Base-by-base conservation (phyloP, 2,797 vertebrate genomes). In the Chaenodraco wilsoni region DNA sequence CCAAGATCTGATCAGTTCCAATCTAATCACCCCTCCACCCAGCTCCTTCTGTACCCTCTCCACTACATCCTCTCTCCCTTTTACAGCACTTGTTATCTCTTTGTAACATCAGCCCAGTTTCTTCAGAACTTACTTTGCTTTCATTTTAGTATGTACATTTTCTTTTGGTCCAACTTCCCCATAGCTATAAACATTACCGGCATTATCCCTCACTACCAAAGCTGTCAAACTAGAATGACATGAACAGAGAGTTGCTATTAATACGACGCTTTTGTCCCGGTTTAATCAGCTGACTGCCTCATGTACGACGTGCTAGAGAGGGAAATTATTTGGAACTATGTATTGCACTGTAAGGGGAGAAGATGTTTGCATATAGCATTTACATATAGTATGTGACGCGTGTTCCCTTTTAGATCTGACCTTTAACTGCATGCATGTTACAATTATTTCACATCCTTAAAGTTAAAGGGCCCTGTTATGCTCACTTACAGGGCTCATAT, bases 1-100 rank as follows among this genome's bases (percentile, higher is more conserved):
- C 45, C 54, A 37, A 52, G 33, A 65, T 48, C 44, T 67, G 54
- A 69, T 83, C 55, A 76, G 56, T 8, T 33, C 50, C 41, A 23
- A 48, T 46, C 57, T 54, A 65, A 72, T 74, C 23, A 27, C 23
- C 23, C 23, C 23, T 23, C 23, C 57, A 51, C 50, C 52, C 37
- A 49, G 52, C 64, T 74, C 65, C 66, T 69, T 49, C 64, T 56
- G 40, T 27, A 1, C 4, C 56, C 21, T 70, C 37, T 4, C 56
- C n/a, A 45, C 21, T 44, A 68, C 41, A 43, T 49, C n/a, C 19
- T 12, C 17, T 65, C 51, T 66, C 40, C 17, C 17, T 45, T 2
- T 17, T 78, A 19, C 41, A 59, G 10, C 40, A 19, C 40, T 27
- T 62, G 14, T 33, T 5, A 3, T 50, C 11, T 11, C 19, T 33